Evolutionary conservation across 2,797 vertebrate genomes (phyloP).

Genomic region (Spinus olivaceus): DNA sequence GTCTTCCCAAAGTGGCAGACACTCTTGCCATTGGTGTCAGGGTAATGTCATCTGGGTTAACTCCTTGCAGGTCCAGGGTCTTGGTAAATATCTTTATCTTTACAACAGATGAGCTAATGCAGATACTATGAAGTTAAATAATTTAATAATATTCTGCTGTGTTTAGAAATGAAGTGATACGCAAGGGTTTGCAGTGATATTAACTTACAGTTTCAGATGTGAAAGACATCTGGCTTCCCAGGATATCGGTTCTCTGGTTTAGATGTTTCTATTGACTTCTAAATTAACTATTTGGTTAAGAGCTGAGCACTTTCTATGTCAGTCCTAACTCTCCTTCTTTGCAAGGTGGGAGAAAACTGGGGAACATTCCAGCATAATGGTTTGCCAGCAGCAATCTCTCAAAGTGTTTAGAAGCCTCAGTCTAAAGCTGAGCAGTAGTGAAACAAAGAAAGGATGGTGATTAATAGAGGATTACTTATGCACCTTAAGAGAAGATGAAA

Average conservation of each 20-base stretch:
- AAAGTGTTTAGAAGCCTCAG: neutral
- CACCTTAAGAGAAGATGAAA: neutral
- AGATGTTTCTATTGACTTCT: neutral
- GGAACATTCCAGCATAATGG: neutral
- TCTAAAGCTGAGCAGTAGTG: neutral
- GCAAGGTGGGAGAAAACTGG: neutral
- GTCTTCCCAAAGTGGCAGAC: neutral
- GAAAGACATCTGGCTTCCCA: neutral
- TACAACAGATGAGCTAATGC: neutral
- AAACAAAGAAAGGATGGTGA: neutral
- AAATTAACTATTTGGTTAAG: neutral
- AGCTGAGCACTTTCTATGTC: neutral
- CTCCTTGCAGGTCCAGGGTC: neutral
- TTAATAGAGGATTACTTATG: neutral
- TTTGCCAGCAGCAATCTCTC: neutral
- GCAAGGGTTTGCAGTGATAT: neutral
- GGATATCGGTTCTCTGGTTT: neutral
- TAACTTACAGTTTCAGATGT: neutral
- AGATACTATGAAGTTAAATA: neutral
- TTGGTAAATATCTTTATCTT: neutral
- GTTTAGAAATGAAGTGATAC: neutral
- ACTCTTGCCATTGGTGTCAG: neutral
- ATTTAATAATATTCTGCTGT: neutral
- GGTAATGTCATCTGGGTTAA: neutral
- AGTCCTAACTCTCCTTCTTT: neutral